phyloP scores from a whole-genome alignment of 1,140 invertebrate species.

The Monomorium pharaonis region DNA sequence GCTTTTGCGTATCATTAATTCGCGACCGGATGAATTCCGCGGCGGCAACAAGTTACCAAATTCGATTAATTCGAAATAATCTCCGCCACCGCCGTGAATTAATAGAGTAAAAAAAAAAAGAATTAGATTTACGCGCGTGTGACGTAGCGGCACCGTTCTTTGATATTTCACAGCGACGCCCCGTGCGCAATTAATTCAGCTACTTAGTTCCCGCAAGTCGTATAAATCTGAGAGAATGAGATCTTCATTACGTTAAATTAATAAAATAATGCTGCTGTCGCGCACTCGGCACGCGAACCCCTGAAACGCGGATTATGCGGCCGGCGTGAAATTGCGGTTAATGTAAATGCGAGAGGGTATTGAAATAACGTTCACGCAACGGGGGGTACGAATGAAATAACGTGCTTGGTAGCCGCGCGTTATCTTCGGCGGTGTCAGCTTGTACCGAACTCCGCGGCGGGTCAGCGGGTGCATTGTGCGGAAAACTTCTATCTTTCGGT shows the following conservation, averaged over 20 bases:
- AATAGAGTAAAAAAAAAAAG: not conserved
- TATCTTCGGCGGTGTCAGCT: conserved; percentile 33
- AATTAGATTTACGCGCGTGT: not conserved
- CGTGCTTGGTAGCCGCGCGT: not conserved
- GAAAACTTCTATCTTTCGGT: conserved; percentile 33
- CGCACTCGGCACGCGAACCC: not conserved
- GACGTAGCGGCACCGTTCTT: not conserved
- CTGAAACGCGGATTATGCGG: not conserved
- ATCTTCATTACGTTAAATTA: conserved; percentile 4
- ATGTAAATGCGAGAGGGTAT: conserved; percentile 8
- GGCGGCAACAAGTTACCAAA: not conserved
- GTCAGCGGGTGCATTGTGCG: conserved; percentile 3
- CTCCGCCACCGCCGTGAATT: not conserved
- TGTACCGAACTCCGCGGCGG: not conserved
- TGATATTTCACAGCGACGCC: conserved; percentile 4
- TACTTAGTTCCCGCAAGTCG: not conserved
- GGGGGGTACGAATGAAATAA: not conserved
- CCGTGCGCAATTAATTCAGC: not conserved
- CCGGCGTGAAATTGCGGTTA: not conserved
- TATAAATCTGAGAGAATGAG: conserved; percentile 10
- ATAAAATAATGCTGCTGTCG: conserved; percentile 29
- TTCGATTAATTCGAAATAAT: not conserved
- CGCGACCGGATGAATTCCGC: not conserved
- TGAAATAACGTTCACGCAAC: conserved; percentile 10
- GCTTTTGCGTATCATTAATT: not conserved